phyloP scores from a whole-genome alignment of 1,140 invertebrate species.

The Drosophila azteca region DNA sequence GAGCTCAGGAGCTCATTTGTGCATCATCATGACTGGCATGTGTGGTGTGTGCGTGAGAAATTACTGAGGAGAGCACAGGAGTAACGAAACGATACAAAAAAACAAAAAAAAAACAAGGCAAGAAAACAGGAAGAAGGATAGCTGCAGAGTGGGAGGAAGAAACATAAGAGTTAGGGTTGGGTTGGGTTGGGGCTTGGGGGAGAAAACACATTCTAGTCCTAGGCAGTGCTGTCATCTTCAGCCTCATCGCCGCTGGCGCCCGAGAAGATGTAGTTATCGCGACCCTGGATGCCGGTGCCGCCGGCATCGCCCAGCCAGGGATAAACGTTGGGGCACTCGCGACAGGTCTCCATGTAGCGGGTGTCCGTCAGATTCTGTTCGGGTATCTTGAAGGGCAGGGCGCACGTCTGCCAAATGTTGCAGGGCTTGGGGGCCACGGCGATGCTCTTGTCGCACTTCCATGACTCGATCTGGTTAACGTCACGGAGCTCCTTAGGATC shows the following conservation, averaged over 20 bases:
- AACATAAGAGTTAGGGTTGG: not conserved
- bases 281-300: constrained; percentile 90
- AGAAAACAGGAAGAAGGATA: constrained; percentile 8
- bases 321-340: constrained; percentile 91
- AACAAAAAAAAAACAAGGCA: not conserved
- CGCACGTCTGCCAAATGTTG: constrained; percentile 93
- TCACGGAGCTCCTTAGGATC: constrained; percentile 90
- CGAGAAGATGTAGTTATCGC: constrained; percentile 89
- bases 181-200: not conserved
- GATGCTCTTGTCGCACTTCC: constrained; percentile 91
- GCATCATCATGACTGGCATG: constrained; percentile 50
- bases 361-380: constrained; percentile 91
- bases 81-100: not conserved
- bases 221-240: constrained; percentile 1
- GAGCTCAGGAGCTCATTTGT: constrained; percentile 29
- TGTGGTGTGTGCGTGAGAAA: constrained; percentile 26
- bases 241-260: not conserved
- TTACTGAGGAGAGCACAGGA: constrained; percentile 19
- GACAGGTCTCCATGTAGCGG: constrained; percentile 94
- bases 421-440: constrained; percentile 89
- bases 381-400: constrained; percentile 90
- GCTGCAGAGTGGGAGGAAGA: not conserved
- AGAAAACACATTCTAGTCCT: constrained; percentile 12
- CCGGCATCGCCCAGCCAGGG: constrained; percentile 89
- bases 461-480: constrained; percentile 89